Percentiles rank a stretch among this genome's conserved stretches.
Conservation (phyloP, 1,140 invertebrate species). For the Camponotus pennsylvanicus region DNA sequence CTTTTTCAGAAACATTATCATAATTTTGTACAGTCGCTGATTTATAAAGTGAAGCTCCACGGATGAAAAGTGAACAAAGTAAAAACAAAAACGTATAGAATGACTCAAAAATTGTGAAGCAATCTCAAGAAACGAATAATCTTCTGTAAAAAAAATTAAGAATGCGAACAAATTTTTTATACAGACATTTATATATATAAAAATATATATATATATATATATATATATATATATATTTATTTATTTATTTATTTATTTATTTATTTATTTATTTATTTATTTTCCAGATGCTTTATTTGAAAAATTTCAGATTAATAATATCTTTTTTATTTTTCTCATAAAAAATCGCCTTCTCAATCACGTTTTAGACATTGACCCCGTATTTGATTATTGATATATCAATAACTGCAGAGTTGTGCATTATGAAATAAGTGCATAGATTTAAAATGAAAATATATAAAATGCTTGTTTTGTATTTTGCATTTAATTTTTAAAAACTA, state of each 20-base stretch:
- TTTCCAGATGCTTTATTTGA: no score
- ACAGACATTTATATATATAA: no score
- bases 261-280: no score
- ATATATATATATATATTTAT: no score
- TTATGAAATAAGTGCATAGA: no score
- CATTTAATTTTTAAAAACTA: no score
- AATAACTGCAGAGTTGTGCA: not conserved
- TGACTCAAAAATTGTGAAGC: not conserved
- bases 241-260: no score
- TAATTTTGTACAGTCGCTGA: conserved; percentile 3
- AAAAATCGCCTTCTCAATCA: not conserved
- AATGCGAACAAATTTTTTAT: not conserved
- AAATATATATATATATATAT: no score
- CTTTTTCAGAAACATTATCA: not conserved
- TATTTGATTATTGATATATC: not conserved
- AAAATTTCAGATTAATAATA: not conserved
- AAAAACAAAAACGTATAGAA: not conserved
- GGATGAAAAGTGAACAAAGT: not conserved
- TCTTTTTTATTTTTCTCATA: not conserved
- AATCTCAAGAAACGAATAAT: not conserved
- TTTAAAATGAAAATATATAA: no score
- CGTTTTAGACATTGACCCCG: not conserved
- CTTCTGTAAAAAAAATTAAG: not conserved
- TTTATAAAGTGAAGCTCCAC: not conserved
- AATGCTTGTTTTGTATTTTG: no score